Percentiles rank a stretch among this genome's conserved stretches.
phyloP scores from a whole-genome alignment of 2,113 vertebrate genomes.

The Archocentrus centrarchus region DNA sequence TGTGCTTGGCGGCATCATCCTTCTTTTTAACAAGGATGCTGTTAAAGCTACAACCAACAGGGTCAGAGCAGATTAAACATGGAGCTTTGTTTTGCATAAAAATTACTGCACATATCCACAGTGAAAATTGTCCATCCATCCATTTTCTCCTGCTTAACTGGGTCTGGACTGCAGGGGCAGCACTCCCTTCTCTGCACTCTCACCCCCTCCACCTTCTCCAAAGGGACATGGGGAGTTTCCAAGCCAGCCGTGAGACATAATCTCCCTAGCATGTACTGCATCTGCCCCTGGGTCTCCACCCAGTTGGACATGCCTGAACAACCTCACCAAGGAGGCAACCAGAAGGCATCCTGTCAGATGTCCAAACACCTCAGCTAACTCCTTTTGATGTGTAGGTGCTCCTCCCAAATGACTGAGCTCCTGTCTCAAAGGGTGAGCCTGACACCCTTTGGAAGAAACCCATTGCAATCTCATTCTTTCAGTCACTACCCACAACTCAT shows the following conservation, averaged over 20 bases:
- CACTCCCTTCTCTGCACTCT: background rate
- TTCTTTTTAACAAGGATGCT: background rate
- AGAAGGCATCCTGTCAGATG: background rate
- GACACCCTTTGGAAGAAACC: background rate
- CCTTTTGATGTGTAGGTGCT: background rate
- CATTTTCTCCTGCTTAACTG: background rate
- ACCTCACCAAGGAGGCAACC: background rate
- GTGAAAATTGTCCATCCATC: background rate
- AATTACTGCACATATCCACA: background rate
- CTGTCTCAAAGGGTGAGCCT: background rate
- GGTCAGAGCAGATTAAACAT: background rate
- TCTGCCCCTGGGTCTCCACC: background rate
- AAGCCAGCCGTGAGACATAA: conserved; percentile 4
- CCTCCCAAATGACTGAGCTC: conserved; percentile 1
- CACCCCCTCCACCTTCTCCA: background rate
- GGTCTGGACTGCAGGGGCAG: background rate
- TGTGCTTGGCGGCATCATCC: background rate
- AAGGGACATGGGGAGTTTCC: background rate
- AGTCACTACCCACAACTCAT: background rate
- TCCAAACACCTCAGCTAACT: background rate
- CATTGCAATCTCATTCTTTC: background rate
- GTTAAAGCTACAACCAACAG: background rate
- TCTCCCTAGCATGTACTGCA: background rate
- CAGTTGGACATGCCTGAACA: conserved; percentile 12
- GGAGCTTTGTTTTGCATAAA: background rate